These are phyloP conservation scores for Oryzias melastigma DNA, from an alignment of 2,113 vertebrate species.

Conservation along the genomic window DNA sequence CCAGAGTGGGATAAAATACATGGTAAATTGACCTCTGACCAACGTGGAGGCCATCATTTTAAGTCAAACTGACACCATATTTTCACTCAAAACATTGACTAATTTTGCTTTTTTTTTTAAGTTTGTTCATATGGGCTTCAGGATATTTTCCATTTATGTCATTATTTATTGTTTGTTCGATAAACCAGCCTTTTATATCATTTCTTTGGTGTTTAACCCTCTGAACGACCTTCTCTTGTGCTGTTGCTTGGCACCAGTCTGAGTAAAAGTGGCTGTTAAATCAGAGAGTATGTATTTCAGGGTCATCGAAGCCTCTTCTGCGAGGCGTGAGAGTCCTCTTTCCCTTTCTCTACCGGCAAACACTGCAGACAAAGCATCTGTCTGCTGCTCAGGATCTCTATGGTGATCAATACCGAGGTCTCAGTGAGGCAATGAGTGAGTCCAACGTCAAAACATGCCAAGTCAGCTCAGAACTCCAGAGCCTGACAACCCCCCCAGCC, in stretches of 20 bases:
- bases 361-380: slow-evolving; percentile 57
- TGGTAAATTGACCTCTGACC: no score
- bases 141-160: no score
- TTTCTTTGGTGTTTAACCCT: slow-evolving; percentile 5
- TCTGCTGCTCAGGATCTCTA: slow-evolving; percentile 53
- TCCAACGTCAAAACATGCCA: slow-evolving; percentile 31
- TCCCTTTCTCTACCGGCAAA: slow-evolving; percentile 49
- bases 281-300: slow-evolving; percentile 43
- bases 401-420: slow-evolving; percentile 46
- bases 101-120: no score
- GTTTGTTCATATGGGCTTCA: no score
- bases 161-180: no score
- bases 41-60: no score
- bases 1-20: no score
- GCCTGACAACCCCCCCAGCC: no score
- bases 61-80: no score
- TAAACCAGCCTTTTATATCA: no score
- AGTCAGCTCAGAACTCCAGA: background rate
- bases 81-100: no score
- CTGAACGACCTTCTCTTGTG: background rate
- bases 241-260: background rate
- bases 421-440: slow-evolving; percentile 17
- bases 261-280: slow-evolving; percentile 6
- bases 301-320: slow-evolving; percentile 44
- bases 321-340: slow-evolving; percentile 55